Base-by-base conservation (phyloP, 1,140 invertebrate genomes). In the Caerostris darwini region DNA sequence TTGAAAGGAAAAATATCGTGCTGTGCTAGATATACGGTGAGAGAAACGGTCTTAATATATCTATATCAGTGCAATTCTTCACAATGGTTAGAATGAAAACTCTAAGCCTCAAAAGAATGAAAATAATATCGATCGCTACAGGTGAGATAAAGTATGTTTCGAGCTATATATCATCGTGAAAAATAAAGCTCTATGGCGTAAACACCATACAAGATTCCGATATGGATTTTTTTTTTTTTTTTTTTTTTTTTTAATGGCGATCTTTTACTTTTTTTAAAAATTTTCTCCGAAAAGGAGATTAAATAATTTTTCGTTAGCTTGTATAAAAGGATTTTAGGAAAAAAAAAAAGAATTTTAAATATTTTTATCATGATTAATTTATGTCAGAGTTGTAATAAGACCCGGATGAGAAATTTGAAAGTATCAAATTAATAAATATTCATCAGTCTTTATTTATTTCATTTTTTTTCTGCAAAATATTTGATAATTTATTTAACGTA, bases 1-100 rank as follows among this genome's bases (percentile, higher is more conserved):
- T 90, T 90, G 89, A 90, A 81, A 82, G 57, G 57, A 50, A 54
- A 83, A 87, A 87, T 59, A 61, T 19, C 85, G 56, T 67, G 87
- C 59, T 61, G 87, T 54, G 87, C 53, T n/a, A 57, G 59, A 89
- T 71, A 83, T 53, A 87, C n/a, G 7, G 58, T 17, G 34, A 59
- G 85, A 87, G 59, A 87, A 87, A 50, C 5, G 57, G 34, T 59
- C 34, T 59, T 64, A 57, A 64, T 61, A 87, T 64, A 64, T 14
- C 19, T 87, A 59, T 59, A 87, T 87, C 50, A 50, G 17, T 19
- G 59, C 57, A 54, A 87, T 87, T 34, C 56, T 64, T 87, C 57
- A 61, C 59, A 59, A 61, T 59, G 85, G 85, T 50, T 57, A 87
- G 85, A 87, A 87, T 87, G 85, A 87, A 57, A 87, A 87, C 56